Percentiles rank a stretch among this genome's conserved stretches.
Evolutionary conservation across 2,888 invertebrate species (phyloP).

Genomic region (Leptopilina syphax): DNA sequence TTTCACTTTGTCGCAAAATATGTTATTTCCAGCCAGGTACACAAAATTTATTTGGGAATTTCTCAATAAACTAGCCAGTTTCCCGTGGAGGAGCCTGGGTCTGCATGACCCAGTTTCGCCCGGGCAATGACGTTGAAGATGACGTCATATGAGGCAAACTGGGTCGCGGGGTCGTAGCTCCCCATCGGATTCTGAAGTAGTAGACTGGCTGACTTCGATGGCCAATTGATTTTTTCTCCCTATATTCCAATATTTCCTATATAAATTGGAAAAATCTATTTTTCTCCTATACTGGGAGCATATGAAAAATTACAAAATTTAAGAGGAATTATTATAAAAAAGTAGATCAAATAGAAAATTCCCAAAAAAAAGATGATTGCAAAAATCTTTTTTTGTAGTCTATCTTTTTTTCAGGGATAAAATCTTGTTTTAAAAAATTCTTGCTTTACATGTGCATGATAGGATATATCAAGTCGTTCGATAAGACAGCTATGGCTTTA

Average conservation of each 20-base stretch:
- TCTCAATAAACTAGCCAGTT: slow-evolving; percentile 77
- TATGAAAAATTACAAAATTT: no score
- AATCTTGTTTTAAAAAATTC: background rate
- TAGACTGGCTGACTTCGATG: slow-evolving; percentile 35
- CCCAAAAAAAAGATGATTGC: no score
- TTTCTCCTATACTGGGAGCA: background rate
- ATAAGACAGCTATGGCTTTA: background rate
- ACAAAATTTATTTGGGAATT: slow-evolving; percentile 66
- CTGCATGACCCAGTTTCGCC: slow-evolving; percentile 80
- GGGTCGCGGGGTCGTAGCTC: slow-evolving; percentile 74
- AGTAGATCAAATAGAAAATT: no score
- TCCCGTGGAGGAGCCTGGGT: slow-evolving; percentile 82
- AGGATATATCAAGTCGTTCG: background rate
- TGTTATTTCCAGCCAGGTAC: slow-evolving; percentile 52
- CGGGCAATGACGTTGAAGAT: slow-evolving; percentile 76
- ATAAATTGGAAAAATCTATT: background rate
- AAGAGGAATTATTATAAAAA: no score
- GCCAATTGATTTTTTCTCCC: slow-evolving; percentile 26
- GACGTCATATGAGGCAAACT: slow-evolving; percentile 74
- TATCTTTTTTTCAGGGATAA: background rate
- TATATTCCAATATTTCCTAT: background rate
- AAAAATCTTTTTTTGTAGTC: no score
- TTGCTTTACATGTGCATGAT: background rate
- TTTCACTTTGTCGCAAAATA: slow-evolving; percentile 39
- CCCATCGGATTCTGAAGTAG: slow-evolving; percentile 56